Conservation (phyloP, 1,140 invertebrate species). For the Apocrypta bakeri region DNA sequence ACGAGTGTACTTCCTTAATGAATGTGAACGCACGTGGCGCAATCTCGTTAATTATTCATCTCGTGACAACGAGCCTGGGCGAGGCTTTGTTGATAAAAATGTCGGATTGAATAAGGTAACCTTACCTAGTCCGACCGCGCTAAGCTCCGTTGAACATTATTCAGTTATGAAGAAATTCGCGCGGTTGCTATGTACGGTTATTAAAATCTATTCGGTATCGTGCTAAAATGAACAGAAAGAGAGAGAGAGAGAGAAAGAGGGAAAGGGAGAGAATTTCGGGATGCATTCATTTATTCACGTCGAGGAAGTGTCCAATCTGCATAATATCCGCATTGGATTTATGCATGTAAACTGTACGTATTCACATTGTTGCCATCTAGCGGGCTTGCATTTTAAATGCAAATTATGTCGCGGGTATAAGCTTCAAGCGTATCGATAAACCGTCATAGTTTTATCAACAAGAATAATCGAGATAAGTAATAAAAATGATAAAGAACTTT, state of each 20-base stretch:
- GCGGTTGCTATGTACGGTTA: neutral
- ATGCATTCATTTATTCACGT: too few species aligned
- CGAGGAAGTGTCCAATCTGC: too few species aligned
- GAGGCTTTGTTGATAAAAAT: slow-evolving; percentile 27
- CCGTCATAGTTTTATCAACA: too few species aligned
- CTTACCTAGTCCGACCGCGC: neutral
- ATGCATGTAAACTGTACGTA: too few species aligned
- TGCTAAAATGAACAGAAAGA: neutral
- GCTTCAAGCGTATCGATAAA: too few species aligned
- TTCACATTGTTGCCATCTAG: too few species aligned
- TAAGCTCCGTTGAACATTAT: neutral
- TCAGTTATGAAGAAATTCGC: too few species aligned
- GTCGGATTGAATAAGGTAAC: neutral
- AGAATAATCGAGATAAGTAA: too few species aligned
- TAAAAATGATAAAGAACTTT: too few species aligned
- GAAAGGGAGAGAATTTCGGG: neutral
- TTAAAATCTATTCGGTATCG: neutral
- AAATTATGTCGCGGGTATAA: too few species aligned
- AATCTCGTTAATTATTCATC: slow-evolving; percentile 32
- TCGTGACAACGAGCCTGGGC: neutral
- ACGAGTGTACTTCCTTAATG: slow-evolving; percentile 13
- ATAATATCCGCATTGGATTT: too few species aligned
- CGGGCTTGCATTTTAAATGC: too few species aligned
- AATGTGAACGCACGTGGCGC: neutral
- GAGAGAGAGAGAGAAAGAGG: neutral